A percentile compares a stretch with the other conserved stretches of the same genome.
Conservation (phyloP, 2,797 vertebrate genomes). For the Characodon lateralis region DNA sequence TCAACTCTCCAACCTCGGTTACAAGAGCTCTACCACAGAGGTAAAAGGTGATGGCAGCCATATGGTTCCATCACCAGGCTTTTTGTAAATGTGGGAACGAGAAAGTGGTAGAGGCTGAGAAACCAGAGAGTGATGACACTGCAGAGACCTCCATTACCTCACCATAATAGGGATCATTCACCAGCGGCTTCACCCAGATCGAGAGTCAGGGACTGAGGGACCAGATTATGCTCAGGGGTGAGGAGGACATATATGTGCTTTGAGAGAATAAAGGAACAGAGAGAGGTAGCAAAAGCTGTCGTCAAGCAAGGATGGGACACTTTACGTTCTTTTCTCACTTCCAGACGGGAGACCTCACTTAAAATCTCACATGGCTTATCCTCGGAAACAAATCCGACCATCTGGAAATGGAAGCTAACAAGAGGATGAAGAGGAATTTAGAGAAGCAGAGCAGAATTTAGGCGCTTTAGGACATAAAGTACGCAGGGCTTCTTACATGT, state of each 20-base stretch:
- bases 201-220: constrained; percentile 51
- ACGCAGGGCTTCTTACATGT: constrained; percentile 17
- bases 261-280: constrained; percentile 44
- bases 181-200: constrained; percentile 38
- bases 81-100: constrained; percentile 26
- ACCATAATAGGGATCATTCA: constrained; percentile 69
- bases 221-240: constrained; percentile 56
- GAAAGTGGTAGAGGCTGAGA: constrained; percentile 10
- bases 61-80: constrained; percentile 12
- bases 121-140: constrained; percentile 21
- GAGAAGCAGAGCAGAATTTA: constrained; percentile 47
- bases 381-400: constrained; percentile 43
- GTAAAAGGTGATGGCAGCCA: constrained; percentile 12
- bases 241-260: constrained; percentile 59
- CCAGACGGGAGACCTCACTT: constrained; percentile 42
- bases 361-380: constrained; percentile 63
- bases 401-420: constrained; percentile 53
- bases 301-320: constrained; percentile 28
- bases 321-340: constrained; percentile 30
- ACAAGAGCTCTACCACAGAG: constrained; percentile 1
- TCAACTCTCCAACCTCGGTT: constrained; percentile 5
- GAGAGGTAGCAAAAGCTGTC: constrained; percentile 43
- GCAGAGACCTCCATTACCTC: constrained; percentile 69
- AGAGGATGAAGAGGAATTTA: constrained; percentile 65
- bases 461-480: constrained; percentile 39